These are phyloP conservation scores for Eutrigla gurnardus DNA, from an alignment of 2,797 vertebrate species.

Conservation along the genomic window DNA sequence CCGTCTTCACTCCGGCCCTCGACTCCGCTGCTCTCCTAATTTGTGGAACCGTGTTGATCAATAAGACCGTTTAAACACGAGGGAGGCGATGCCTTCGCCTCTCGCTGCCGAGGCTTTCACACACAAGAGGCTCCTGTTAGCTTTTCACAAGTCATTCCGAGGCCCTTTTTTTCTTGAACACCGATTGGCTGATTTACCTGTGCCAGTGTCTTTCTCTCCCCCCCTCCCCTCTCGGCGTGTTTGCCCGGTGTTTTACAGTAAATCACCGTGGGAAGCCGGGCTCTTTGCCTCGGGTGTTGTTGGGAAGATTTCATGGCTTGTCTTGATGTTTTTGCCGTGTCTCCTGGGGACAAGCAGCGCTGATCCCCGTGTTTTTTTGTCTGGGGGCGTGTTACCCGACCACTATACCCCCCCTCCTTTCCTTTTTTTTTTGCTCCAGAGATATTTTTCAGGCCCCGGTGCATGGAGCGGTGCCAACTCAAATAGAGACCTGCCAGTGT, in stretches of 20 bases:
- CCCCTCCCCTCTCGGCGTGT: conserved; percentile 45
- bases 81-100: conserved; percentile 39
- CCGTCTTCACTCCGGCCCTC: conserved; percentile 46
- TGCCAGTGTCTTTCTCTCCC: conserved; percentile 65
- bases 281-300: conserved; percentile 71
- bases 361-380: conserved; percentile 76
- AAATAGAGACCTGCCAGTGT: conserved; percentile 87
- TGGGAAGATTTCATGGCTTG: conserved; percentile 82
- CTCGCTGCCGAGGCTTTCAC: conserved; percentile 67
- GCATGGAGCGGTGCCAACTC: conserved; percentile 79
- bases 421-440: conserved; percentile 27
- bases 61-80: conserved; percentile 54
- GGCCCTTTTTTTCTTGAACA: conserved; percentile 42
- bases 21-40: conserved; percentile 40
- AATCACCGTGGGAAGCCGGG: conserved; percentile 87
- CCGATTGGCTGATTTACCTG: conserved; percentile 80
- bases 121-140: conserved; percentile 75
- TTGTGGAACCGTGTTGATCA: conserved; percentile 61
- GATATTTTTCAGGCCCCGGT: conserved; percentile 73
- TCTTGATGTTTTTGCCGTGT: conserved; percentile 79
- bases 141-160: conserved; percentile 77
- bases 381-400: conserved; percentile 75
- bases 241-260: conserved; percentile 80
- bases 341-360: conserved; percentile 65
- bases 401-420: conserved; percentile 57